Evolutionary conservation across 2,113 vertebrate genomes (phyloP).

Genomic region (Ovis aries): DNA sequence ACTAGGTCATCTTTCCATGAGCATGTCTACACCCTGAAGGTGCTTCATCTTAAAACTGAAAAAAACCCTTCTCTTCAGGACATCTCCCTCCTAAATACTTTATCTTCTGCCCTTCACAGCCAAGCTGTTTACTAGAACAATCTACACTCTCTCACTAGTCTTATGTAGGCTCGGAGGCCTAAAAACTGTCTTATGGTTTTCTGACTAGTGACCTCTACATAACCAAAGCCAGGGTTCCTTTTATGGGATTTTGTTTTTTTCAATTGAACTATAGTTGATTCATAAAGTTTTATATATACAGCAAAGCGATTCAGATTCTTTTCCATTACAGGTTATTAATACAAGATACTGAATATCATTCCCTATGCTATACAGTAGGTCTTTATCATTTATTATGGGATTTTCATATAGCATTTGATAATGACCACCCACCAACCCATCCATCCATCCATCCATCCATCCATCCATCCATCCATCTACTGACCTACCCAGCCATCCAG

Average conservation of each 20-base stretch:
- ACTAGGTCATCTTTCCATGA: not conserved
- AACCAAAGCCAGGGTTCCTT: not conserved
- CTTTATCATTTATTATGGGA: not conserved
- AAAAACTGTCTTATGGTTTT: not conserved
- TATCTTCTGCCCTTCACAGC: not conserved
- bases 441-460: not conserved
- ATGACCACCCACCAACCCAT: not conserved
- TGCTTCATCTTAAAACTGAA: not conserved
- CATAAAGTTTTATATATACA: not conserved
- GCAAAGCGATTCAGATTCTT: not conserved
- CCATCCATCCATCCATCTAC: too few relatives aligned
- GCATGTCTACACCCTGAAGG: too few relatives aligned
- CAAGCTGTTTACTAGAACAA: not conserved
- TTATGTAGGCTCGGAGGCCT: too few relatives aligned
- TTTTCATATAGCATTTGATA: not conserved
- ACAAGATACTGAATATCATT: not conserved
- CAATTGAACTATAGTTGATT: not conserved
- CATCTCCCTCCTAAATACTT: not conserved
- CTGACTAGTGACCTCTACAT: not conserved
- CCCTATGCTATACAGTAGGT: not conserved
- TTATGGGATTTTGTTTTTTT: not conserved
- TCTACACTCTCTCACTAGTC: not conserved
- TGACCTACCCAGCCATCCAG: accelerated
- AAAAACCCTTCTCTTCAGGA: too few relatives aligned
- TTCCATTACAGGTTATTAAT: not conserved